phyloP scores from a whole-genome alignment of 2,888 invertebrate genomes.

The Bombylius major region DNA sequence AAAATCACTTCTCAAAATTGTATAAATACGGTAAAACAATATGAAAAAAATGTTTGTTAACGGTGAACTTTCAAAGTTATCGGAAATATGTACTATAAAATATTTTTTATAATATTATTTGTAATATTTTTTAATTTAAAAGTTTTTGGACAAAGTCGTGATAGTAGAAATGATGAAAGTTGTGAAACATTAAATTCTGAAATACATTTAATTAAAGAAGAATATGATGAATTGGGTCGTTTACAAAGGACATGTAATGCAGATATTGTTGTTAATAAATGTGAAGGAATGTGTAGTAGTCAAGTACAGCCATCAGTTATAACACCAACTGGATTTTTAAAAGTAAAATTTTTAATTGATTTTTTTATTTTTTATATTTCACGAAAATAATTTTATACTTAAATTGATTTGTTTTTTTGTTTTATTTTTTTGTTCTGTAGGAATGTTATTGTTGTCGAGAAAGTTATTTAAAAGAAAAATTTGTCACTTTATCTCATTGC shows the following conservation, averaged over 20 bases:
- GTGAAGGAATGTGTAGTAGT: slow-evolving; percentile 84
- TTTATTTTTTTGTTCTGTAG: slow-evolving; percentile 27
- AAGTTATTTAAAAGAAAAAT: slow-evolving; percentile 67
- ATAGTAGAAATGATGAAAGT: slow-evolving; percentile 49
- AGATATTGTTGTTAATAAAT: slow-evolving; percentile 81
- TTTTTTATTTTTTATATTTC: neutral
- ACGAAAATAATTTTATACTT: neutral
- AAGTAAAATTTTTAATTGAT: slow-evolving; percentile 31
- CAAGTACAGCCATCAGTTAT: slow-evolving; percentile 86
- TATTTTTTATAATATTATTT: neutral
- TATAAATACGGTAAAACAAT: too few relatives aligned
- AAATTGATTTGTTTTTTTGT: neutral
- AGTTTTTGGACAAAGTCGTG: slow-evolving; percentile 4
- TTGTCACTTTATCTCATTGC: slow-evolving; percentile 69
- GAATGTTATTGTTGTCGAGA: slow-evolving; percentile 89
- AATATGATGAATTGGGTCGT: slow-evolving; percentile 76
- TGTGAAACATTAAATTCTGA: slow-evolving; percentile 80
- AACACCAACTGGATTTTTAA: slow-evolving; percentile 77
- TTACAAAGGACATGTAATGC: slow-evolving; percentile 78
- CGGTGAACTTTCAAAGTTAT: too few relatives aligned
- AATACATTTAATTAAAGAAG: slow-evolving; percentile 83
- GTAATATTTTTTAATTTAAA: neutral
- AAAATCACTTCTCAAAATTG: too few relatives aligned
- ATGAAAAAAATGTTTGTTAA: too few relatives aligned
- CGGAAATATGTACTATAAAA: too few relatives aligned